Percentiles rank a stretch among this genome's conserved stretches.
Evolutionary conservation across 2,113 vertebrate species (phyloP).

Genomic region (Callipepla californica): DNA sequence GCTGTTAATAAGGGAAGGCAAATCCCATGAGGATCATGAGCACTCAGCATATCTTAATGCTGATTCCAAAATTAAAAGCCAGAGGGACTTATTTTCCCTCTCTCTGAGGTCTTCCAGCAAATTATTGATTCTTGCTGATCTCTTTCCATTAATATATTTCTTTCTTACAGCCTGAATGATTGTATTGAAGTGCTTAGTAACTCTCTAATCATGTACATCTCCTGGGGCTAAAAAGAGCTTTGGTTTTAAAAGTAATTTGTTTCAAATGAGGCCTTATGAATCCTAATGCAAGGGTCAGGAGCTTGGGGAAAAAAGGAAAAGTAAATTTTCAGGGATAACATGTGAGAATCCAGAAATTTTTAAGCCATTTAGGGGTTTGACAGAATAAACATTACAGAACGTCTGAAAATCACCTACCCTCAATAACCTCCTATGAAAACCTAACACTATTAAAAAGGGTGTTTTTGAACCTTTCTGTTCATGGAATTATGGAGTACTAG

Average conservation of each 20-base stretch:
- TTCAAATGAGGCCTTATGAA: slow-evolving; percentile 19
- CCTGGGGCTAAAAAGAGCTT: background rate
- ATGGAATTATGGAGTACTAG: background rate
- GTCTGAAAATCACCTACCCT: background rate
- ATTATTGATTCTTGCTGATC: slow-evolving; percentile 32
- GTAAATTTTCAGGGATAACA: background rate
- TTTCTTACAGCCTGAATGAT: background rate
- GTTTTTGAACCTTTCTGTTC: background rate
- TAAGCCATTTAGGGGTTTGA: background rate
- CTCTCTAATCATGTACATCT: slow-evolving; percentile 36
- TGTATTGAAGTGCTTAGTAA: slow-evolving; percentile 29
- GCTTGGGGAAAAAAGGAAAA: background rate
- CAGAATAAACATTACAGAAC: background rate
- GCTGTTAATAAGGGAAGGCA: background rate
- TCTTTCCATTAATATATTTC: slow-evolving; percentile 46
- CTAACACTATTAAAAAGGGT: background rate
- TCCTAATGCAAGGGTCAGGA: background rate
- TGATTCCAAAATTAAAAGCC: slow-evolving; percentile 22
- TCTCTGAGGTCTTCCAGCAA: slow-evolving; percentile 21
- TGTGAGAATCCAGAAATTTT: background rate
- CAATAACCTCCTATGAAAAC: background rate
- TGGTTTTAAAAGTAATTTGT: slow-evolving; percentile 43
- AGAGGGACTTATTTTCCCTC: background rate
- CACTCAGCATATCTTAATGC: background rate
- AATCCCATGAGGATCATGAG: background rate